A percentile compares a stretch with the other conserved stretches of the same genome.
These are phyloP conservation scores for Drosophila sp. DNA, from an alignment of 1,140 invertebrate species.

Conservation along the genomic window DNA sequence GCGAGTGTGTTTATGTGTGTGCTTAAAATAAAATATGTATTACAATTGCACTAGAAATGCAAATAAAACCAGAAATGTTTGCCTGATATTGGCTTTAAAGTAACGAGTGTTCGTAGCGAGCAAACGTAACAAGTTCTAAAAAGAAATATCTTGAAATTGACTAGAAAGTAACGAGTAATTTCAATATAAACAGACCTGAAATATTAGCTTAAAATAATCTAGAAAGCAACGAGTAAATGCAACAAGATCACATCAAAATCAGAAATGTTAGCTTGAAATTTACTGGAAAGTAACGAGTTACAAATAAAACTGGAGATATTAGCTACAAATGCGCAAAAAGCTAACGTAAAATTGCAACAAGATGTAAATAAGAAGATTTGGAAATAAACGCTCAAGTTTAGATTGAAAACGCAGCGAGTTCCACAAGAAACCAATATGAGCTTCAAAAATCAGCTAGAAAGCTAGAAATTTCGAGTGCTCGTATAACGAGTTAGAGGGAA, in stretches of 20 bases:
- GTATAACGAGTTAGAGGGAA: constrained; percentile 6
- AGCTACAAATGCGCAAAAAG: too few relatives aligned
- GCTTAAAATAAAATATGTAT: constrained; percentile 17
- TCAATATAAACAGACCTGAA: not conserved
- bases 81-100: not conserved
- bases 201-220: constrained; percentile 1
- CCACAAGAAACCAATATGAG: too few relatives aligned
- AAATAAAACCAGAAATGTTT: constrained; percentile 2
- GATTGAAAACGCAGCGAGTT: too few relatives aligned
- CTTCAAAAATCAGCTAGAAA: not conserved
- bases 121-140: too few relatives aligned
- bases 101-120: too few relatives aligned
- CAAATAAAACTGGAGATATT: not conserved
- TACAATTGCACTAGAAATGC: constrained; percentile 15
- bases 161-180: not conserved
- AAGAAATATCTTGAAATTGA: not conserved
- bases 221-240: constrained; percentile 10
- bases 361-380: too few relatives aligned
- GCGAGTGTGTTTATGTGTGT: constrained; percentile 10
- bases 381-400: too few relatives aligned
- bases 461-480: constrained; percentile 2
- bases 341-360: too few relatives aligned
- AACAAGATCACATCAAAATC: not conserved
- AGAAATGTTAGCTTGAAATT: not conserved
- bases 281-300: constrained; percentile 3